Conservation (phyloP, 2,797 vertebrate genomes). For the Malacoctenus gilli region DNA sequence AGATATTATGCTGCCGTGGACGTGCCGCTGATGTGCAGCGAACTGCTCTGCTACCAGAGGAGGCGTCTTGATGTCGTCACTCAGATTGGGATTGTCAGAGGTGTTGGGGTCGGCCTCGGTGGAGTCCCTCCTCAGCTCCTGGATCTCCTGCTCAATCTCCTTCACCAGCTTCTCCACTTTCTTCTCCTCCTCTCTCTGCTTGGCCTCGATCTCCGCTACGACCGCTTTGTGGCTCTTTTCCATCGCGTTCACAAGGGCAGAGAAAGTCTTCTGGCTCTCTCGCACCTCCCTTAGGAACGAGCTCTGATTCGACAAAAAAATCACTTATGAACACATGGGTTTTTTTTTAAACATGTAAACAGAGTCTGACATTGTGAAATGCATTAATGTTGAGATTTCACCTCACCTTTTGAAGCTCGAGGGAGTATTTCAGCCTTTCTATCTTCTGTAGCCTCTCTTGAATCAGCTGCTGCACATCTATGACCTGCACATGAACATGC, state of each 20-base stretch:
- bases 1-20: not conserved
- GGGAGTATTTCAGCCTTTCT: constrained; percentile 74
- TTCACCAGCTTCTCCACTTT: constrained; percentile 68
- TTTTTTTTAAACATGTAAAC: not conserved
- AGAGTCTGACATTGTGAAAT: not conserved
- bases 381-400: not conserved
- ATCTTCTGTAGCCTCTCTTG: constrained; percentile 77
- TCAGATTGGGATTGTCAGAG: constrained; percentile 26
- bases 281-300: constrained; percentile 79
- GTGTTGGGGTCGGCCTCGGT: constrained; percentile 33
- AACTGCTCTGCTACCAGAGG: constrained; percentile 52
- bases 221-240: constrained; percentile 80
- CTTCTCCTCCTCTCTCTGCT: constrained; percentile 71
- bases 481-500: constrained; percentile 48
- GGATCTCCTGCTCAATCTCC: constrained; percentile 76
- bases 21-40: too few relatives aligned
- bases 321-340: too few relatives aligned
- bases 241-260: constrained; percentile 72
- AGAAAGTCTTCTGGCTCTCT: constrained; percentile 81
- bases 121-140: constrained; percentile 65
- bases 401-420: constrained; percentile 75
- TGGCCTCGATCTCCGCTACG: constrained; percentile 71
- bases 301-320: too few relatives aligned
- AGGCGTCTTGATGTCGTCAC: constrained; percentile 42
- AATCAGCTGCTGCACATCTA: constrained; percentile 76